Conservation (phyloP, 2,113 vertebrate genomes). For the Rhagologus leucostigma region DNA sequence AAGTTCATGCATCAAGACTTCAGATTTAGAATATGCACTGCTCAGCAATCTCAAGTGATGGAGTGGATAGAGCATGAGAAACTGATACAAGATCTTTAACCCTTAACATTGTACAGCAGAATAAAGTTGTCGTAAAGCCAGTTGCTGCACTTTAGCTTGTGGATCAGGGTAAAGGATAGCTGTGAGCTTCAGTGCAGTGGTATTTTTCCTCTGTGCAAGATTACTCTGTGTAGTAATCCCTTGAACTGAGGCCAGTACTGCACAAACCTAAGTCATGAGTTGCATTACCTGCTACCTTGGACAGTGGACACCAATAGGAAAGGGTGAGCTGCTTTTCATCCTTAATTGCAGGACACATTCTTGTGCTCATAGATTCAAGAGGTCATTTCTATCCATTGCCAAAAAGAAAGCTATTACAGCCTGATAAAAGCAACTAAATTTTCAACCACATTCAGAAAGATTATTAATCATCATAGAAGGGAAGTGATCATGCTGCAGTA, state of each 20-base stretch:
- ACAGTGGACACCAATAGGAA: background rate
- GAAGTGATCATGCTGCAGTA: background rate
- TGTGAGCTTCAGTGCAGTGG: background rate
- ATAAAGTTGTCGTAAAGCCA: background rate
- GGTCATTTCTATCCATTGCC: background rate
- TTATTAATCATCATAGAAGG: background rate
- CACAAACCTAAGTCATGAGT: background rate
- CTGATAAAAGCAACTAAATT: background rate
- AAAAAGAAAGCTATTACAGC: background rate
- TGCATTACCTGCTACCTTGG: background rate
- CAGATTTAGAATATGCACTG: background rate
- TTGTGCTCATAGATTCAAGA: background rate
- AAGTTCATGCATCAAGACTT: background rate
- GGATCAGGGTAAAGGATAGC: background rate
- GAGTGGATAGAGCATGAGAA: background rate
- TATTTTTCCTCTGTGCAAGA: background rate
- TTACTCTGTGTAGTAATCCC: background rate
- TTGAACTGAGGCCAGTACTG: background rate
- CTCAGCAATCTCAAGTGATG: background rate
- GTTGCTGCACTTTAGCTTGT: background rate
- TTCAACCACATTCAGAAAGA: background rate
- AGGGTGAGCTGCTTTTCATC: background rate
- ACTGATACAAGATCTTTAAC: background rate
- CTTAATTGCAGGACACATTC: background rate
- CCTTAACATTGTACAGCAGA: background rate